Percentiles rank a stretch among this genome's conserved stretches.
Conservation (phyloP, 2,113 vertebrate species). For the Syngnathoides biaculeatus region DNA sequence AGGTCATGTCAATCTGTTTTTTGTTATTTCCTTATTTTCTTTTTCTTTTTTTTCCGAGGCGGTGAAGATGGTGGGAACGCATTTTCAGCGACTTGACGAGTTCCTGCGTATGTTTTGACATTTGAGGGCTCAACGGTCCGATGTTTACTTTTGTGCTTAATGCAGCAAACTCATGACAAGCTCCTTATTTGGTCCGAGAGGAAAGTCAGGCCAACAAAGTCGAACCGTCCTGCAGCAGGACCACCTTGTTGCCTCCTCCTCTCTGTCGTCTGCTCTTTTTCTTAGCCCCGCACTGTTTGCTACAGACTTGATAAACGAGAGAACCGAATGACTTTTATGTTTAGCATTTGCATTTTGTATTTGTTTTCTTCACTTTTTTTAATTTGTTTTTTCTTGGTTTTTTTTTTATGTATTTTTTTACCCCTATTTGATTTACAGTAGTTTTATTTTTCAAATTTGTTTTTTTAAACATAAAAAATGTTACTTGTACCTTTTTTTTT, state of each 20-base stretch:
- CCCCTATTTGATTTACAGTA: too few relatives aligned
- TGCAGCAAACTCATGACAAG: neutral
- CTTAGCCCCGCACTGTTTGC: neutral
- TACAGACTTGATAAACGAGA: neutral
- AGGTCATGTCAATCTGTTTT: neutral
- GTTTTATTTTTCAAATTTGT: too few relatives aligned
- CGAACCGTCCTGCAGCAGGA: neutral
- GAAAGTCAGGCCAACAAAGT: neutral
- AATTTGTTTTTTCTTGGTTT: neutral
- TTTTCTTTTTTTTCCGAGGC: neutral
- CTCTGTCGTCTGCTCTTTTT: neutral
- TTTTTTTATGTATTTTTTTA: neutral
- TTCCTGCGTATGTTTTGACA: neutral
- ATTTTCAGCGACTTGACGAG: neutral
- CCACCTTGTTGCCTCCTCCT: neutral
- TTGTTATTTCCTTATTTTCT: neutral
- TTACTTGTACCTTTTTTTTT: too few relatives aligned
- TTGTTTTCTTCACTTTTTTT: too few relatives aligned
- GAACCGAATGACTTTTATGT: neutral
- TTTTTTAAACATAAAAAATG: too few relatives aligned
- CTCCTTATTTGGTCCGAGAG: constrained; percentile 4
- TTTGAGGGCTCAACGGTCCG: neutral
- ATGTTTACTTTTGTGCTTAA: neutral
- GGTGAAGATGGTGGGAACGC: neutral
- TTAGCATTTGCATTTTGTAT: neutral